Evolutionary conservation across 2,888 invertebrate species (phyloP).

Genomic region (Dusona sp.): DNA sequence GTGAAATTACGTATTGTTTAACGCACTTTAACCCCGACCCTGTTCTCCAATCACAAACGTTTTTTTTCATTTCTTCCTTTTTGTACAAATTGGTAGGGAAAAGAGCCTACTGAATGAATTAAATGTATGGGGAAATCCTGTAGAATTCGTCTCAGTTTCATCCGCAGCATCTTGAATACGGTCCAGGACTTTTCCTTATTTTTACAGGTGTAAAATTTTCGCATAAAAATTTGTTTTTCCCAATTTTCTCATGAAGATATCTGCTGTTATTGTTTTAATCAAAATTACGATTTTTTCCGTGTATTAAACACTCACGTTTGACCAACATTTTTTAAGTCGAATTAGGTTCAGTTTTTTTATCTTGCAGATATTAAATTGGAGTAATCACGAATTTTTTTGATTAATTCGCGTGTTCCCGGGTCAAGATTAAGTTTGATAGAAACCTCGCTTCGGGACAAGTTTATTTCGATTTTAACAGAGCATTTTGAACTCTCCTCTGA

Average conservation of each 20-base stretch:
- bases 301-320: too few species aligned
- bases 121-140: background rate
- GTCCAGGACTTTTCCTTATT: background rate
- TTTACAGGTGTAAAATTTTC: background rate
- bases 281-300: background rate
- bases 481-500: too few species aligned
- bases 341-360: too few species aligned
- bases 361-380: too few species aligned
- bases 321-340: too few species aligned
- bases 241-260: background rate
- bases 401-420: too few species aligned
- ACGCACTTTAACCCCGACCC: slow-evolving; percentile 24
- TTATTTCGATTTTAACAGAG: too few species aligned
- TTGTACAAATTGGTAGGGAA: background rate
- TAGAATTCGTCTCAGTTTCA: background rate
- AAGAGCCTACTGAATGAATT: background rate
- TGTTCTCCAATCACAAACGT: slow-evolving; percentile 28
- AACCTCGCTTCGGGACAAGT: too few species aligned
- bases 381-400: background rate
- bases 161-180: background rate
- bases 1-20: background rate
- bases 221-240: background rate
- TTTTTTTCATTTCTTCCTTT: background rate
- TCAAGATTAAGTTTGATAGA: too few species aligned
- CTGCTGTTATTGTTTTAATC: background rate